Evolutionary conservation across 1,140 invertebrate species (phyloP), one percentile per base, ranked within the genome.

Genomic region (Diorhabda carinulata): DNA sequence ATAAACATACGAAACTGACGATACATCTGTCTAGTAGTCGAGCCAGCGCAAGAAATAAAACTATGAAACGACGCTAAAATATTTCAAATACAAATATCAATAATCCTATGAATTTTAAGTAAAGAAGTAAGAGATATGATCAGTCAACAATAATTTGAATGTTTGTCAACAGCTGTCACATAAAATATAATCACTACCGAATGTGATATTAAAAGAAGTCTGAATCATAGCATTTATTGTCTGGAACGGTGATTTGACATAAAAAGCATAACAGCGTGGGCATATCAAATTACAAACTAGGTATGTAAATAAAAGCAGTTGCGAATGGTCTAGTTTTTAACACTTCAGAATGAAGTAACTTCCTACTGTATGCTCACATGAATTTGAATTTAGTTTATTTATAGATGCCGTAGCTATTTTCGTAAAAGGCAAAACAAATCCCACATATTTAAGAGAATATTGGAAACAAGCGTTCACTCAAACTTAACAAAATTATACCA

Each of bases 311-410:
- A 52, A 4, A 52, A 52, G 47, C 47, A 52, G 47, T 6, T n/a
- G n/a, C 47, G 6, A 52, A 52, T 52, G 47, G 47, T 52, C 47
- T 52, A 52, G 47, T 52, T 52, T 52, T 52, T 52, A 52, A 52
- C n/a, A 52, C 47, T 52, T 52, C 47, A 52, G 47, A 52, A 52
- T 52, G 47, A 52, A 52, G 47, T 52, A 52, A 52, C 47, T 52
- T 52, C 47, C 47, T 52, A 52, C 47, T 52, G 47, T 4, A 52
- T 52, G 47, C 47, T 52, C 47, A 52, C 47, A 52, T 4, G 47
- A 52, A 52, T 52, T 52, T 52, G n/a, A 52, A 52, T 52, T 52
- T 52, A n/a, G 47, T 52, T 52, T 52, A 52, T 52, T 52, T 52
- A 52, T 52, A 52, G 47, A 52, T 52, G 47, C 47, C n/a, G 47